Evolutionary conservation across 2,888 invertebrate genomes (phyloP), one percentile per base, ranked within the genome.

Genomic region (Agrilus mali): DNA sequence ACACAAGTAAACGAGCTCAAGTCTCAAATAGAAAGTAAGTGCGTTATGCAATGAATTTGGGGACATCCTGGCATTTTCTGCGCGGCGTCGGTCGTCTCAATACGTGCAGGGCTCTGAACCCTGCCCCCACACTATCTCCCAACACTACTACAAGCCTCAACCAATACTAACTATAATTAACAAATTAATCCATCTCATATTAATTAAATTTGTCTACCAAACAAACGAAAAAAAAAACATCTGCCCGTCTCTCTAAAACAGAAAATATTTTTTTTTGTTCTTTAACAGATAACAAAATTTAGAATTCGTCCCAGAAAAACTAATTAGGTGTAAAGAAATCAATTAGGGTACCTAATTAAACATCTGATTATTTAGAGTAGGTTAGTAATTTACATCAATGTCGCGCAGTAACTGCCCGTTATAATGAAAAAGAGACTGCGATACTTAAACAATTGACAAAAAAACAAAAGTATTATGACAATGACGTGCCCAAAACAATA

Each of bases 1-100:
- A 86, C 89, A 70, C 92, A 92, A 81, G 90, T 93, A 75, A 92
- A 85, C 72, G 92, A 93, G 79, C 78, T 93, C 72, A 93, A 92
- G 77, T 82, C 89, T 69, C 88, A 90, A 77, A 86, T 93, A 73
- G 93, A 93, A 79, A 90, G 88, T 76, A 90, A 88, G 78, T 90
- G 90, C 78, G 87, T 85, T 72, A 82, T 90, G 80, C 90, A 90
- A 87, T 90, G 87, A 89, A 64, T 62, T 59, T 55, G 74, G 60
- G 59, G 63, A 63, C 59, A 64, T 57, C 62, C 59, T 57, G 63
- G 64, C 63, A 60, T 58, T 60, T 59, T 59, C 65, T 64, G 64
- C 65, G 62, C 57, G 63, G 61, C 61, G 53, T 54, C 57, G 47
- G 39, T 40, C 34, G 31, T 43, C 27, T 10, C 27, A 27, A 27